Percentiles rank a stretch among this genome's conserved stretches.
Conservation (phyloP, 1,140 invertebrate species). For the Ips nitidus region DNA sequence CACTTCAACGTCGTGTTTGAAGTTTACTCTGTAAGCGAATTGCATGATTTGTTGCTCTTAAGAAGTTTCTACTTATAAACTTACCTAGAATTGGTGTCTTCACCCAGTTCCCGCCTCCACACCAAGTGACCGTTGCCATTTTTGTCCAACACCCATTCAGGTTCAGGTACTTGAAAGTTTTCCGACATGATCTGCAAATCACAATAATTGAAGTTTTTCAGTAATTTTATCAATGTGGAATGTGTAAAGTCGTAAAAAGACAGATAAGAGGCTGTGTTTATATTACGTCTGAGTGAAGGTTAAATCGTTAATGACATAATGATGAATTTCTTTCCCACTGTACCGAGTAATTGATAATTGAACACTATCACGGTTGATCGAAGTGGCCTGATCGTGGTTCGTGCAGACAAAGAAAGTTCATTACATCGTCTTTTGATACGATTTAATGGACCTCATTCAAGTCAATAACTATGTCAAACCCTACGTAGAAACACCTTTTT, state of each 20-base stretch:
- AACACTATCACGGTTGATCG: background rate
- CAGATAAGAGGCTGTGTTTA: background rate
- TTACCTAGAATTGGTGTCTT: constrained; percentile 44
- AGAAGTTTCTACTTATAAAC: background rate
- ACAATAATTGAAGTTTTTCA: constrained; percentile 1
- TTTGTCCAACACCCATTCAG: constrained; percentile 56
- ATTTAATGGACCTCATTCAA: too few species aligned
- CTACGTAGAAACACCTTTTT: too few species aligned
- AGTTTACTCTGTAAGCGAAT: constrained; percentile 53
- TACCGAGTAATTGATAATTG: background rate
- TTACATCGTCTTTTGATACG: too few species aligned
- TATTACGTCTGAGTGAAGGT: background rate
- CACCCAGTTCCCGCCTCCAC: constrained; percentile 52
- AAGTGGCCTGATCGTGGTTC: background rate
- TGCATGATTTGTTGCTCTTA: constrained; percentile 2
- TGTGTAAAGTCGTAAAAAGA: background rate
- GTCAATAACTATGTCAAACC: too few species aligned
- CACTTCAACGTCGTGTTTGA: constrained; percentile 57
- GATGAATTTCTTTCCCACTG: background rate
- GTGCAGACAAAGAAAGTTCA: too few species aligned
- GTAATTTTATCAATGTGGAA: background rate
- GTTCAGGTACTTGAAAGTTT: constrained; percentile 49
- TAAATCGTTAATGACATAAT: background rate
- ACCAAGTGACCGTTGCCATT: constrained; percentile 54
- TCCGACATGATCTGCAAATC: constrained; percentile 35